Evolutionary conservation across 2,113 vertebrate species (phyloP).

Genomic region (Hemiscyllium ocellatum): DNA sequence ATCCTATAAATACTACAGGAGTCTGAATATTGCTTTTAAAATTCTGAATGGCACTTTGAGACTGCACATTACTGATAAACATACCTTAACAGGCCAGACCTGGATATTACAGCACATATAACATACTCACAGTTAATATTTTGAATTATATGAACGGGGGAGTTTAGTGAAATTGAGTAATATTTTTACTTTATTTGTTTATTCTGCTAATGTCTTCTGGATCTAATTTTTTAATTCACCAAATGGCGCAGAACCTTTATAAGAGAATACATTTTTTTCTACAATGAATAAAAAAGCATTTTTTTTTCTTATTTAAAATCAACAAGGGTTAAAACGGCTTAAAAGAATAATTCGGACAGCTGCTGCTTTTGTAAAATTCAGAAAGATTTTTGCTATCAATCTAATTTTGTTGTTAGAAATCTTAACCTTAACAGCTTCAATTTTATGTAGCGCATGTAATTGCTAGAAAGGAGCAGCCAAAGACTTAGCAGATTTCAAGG

Average conservation of each 20-base stretch:
- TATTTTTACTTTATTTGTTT: slow-evolving; percentile 15
- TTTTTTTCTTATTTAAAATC: not conserved
- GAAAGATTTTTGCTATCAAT: slow-evolving; percentile 6
- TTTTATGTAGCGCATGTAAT: slow-evolving; percentile 37
- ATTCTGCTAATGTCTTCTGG: not conserved
- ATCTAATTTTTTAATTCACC: not conserved
- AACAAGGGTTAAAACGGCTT: slow-evolving; percentile 17
- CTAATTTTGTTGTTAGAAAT: slow-evolving; percentile 33
- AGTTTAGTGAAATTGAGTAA: not conserved
- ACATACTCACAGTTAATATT: not conserved
- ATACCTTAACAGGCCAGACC: not conserved
- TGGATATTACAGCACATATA: slow-evolving; percentile 22
- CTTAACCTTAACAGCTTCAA: slow-evolving; percentile 21
- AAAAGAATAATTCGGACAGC: not conserved
- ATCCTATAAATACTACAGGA: not conserved
- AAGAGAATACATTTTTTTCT: not conserved
- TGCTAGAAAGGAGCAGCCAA: slow-evolving; percentile 36
- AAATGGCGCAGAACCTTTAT: not conserved
- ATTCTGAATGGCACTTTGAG: slow-evolving; percentile 15
- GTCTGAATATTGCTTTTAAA: not conserved
- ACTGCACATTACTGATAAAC: not conserved
- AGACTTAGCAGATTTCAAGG: slow-evolving; percentile 38
- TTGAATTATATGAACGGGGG: not conserved
- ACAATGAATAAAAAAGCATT: not conserved
- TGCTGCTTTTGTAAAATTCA: not conserved